phyloP scores from a whole-genome alignment of 2,113 vertebrate species.

The Strigops habroptila region DNA sequence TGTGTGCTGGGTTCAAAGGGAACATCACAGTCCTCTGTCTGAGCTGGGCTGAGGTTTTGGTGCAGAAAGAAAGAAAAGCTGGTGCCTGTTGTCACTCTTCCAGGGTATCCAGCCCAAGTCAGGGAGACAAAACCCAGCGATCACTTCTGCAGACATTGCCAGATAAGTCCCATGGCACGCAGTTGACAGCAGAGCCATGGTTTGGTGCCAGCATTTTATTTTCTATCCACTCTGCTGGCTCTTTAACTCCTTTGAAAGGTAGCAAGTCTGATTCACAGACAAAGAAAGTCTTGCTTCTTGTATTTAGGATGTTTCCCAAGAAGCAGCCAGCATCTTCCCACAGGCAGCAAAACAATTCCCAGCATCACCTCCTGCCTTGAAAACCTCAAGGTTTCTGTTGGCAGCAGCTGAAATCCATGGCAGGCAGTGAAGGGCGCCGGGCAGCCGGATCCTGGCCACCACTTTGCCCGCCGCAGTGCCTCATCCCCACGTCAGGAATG shows the following conservation, averaged over 20 bases:
- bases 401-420: background rate
- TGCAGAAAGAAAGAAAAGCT: background rate
- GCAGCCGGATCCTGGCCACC: background rate
- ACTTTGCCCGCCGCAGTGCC: rapidly evolving
- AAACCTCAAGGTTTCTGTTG: slow-evolving; percentile 1
- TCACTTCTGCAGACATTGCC: rapidly evolving
- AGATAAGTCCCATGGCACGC: rapidly evolving
- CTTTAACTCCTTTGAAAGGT: background rate
- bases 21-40: background rate
- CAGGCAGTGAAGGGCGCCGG: background rate
- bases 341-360: background rate
- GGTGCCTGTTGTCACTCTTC: rapidly evolving
- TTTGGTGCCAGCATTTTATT: background rate
- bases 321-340: background rate
- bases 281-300: background rate
- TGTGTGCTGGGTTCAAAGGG: background rate
- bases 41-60: background rate
- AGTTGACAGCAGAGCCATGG: background rate
- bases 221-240: background rate
- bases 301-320: background rate
- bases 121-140: background rate
- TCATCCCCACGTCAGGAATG: background rate
- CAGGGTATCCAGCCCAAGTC: background rate
- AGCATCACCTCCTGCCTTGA: background rate
- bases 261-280: background rate